phyloP scores from a whole-genome alignment of 2,888 invertebrate genomes.

The Yponomeuta malinellus region DNA sequence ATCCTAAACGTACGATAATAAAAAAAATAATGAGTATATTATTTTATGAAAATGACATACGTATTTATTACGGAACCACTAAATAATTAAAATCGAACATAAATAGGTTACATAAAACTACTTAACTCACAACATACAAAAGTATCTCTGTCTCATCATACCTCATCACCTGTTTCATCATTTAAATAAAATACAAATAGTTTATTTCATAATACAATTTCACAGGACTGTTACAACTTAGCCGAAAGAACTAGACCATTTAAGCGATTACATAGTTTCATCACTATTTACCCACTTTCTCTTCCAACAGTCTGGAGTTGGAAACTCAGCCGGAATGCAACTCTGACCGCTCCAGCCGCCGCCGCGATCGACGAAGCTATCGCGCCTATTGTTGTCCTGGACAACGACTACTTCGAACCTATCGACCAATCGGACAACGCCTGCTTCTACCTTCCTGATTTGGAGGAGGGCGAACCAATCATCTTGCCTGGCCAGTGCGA shows the following conservation, averaged over 20 bases:
- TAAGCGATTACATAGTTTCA: background rate
- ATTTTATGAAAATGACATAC: no score
- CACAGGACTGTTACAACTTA: background rate
- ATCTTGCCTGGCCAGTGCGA: constrained; percentile 52
- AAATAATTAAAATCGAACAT: no score
- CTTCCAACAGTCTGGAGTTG: constrained; percentile 52
- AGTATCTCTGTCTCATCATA: no score
- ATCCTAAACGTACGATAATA: no score
- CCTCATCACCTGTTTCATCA: no score
- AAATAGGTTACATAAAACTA: no score
- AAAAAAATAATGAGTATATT: no score
- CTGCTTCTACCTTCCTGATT: constrained; percentile 52
- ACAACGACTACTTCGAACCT: constrained; percentile 42
- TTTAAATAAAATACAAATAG: no score
- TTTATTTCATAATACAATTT: background rate
- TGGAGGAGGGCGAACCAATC: constrained; percentile 41
- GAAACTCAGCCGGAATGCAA: constrained; percentile 50
- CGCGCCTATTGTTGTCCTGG: constrained; percentile 35
- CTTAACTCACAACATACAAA: no score
- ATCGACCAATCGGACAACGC: constrained; percentile 45
- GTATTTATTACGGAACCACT: no score
- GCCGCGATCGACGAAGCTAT: constrained; percentile 37
- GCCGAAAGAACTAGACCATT: background rate
- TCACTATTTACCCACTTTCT: background rate
- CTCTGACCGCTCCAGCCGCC: constrained; percentile 29